Evolutionary conservation across 2,888 invertebrate species (phyloP).

Genomic region (Epistrophe grossulariae): DNA sequence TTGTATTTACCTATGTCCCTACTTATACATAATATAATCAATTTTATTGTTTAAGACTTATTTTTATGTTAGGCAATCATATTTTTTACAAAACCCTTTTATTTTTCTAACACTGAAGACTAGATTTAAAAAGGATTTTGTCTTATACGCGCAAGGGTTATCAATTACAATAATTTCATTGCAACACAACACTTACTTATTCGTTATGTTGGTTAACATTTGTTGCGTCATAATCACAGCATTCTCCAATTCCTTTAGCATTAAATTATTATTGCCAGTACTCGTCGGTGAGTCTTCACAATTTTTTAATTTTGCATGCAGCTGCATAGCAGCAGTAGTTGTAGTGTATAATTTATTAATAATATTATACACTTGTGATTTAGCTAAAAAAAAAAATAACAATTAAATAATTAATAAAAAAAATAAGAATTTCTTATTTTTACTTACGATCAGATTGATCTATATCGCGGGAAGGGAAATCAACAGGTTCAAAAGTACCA

Average conservation of each 20-base stretch:
- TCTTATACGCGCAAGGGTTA: no score
- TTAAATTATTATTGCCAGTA: constrained; percentile 79
- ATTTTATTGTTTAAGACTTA: no score
- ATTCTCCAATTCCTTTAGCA: constrained; percentile 84
- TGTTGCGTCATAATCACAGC: constrained; percentile 84
- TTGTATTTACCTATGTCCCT: no score
- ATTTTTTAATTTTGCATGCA: constrained; percentile 83
- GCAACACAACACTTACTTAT: constrained; percentile 78
- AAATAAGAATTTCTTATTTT: not conserved
- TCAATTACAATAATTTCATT: no score
- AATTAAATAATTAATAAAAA: constrained; percentile 1
- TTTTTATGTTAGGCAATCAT: no score
- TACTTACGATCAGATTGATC: constrained; percentile 80
- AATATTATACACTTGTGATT: constrained; percentile 87
- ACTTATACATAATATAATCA: no score
- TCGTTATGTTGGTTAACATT: constrained; percentile 83
- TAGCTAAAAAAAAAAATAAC: constrained; percentile 84
- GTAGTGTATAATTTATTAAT: constrained; percentile 85
- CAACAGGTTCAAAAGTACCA: constrained; percentile 79
- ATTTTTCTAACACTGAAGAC: no score
- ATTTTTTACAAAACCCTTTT: no score
- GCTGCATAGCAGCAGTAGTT: constrained; percentile 83
- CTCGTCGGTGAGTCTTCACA: constrained; percentile 80
- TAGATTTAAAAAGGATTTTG: no score
- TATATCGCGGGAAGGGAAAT: constrained; percentile 78